Conservation (phyloP, 1,140 invertebrate species). For the Drosophila subobscura region DNA sequence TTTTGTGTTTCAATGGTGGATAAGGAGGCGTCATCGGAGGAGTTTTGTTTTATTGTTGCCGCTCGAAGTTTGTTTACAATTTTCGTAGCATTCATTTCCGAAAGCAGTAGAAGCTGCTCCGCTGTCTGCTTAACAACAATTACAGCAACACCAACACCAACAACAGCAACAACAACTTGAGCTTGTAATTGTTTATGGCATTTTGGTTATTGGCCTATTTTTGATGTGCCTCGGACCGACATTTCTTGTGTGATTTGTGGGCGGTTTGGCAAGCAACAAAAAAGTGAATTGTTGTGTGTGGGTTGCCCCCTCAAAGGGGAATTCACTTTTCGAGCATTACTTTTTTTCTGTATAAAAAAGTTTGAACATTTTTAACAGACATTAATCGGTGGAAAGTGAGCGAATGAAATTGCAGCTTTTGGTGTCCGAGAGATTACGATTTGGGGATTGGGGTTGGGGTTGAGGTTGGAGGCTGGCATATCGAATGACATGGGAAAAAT, state of each 20-base stretch:
- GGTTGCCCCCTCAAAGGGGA: constrained; percentile 19
- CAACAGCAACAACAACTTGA: constrained; percentile 13
- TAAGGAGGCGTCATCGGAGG: constrained; percentile 44
- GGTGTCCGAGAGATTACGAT: constrained; percentile 3
- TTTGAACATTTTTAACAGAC: constrained; percentile 34
- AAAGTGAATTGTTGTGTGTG: constrained; percentile 37
- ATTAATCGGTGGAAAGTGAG: constrained; percentile 48
- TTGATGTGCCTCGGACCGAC: constrained; percentile 30
- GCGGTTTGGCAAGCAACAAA: constrained; percentile 49
- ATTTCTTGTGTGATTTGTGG: constrained; percentile 44
- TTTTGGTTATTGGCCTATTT: constrained; percentile 75
- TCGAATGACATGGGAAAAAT: constrained; percentile 16
- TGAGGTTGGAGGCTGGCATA: neutral
- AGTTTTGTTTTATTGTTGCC: constrained; percentile 17
- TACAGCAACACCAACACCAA: constrained; percentile 36
- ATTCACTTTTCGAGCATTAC: constrained; percentile 29
- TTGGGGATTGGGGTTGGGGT: neutral
- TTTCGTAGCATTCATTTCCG: constrained; percentile 60
- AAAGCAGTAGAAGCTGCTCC: constrained; percentile 56
- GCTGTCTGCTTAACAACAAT: constrained; percentile 42
- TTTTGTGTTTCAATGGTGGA: constrained; percentile 17
- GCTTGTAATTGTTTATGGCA: constrained; percentile 60
- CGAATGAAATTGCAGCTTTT: constrained; percentile 32
- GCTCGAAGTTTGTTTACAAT: constrained; percentile 45
- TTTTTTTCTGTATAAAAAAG: constrained; percentile 3